These are phyloP conservation scores for Pelvicachromis taeniatus DNA, from an alignment of 2,113 vertebrate species.

Conservation along the genomic window DNA sequence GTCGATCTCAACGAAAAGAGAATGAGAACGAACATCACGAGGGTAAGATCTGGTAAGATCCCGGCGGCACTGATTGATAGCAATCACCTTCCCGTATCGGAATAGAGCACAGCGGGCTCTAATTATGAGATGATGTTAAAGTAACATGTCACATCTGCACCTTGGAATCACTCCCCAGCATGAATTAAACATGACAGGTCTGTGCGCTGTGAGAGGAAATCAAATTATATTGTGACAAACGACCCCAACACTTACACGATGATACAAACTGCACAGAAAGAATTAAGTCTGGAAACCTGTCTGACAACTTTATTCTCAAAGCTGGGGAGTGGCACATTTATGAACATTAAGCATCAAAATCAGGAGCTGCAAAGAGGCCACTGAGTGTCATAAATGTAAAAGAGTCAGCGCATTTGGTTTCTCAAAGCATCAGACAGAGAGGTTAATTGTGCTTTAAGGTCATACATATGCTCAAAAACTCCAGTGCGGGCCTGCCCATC, in stretches of 20 bases:
- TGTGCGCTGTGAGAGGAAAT: neutral
- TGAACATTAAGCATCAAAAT: neutral
- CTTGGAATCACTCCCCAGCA: neutral
- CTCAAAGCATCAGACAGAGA: neutral
- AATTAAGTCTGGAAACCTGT: neutral
- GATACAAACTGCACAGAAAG: neutral
- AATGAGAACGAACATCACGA: neutral
- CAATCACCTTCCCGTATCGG: neutral
- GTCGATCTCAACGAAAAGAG: neutral
- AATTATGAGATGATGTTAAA: neutral
- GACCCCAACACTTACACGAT: neutral
- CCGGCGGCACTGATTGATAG: neutral
- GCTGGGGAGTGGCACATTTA: neutral
- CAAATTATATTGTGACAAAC: neutral
- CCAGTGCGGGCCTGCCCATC: neutral
- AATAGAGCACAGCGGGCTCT: neutral
- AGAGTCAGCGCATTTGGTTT: neutral
- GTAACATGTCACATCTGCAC: neutral
- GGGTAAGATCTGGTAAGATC: neutral
- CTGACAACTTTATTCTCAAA: neutral
- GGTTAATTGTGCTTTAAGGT: neutral
- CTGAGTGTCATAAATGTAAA: neutral
- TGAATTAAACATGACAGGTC: neutral
- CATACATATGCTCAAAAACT: neutral
- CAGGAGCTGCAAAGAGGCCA: neutral